These are phyloP conservation scores for Labeo rohita DNA, from an alignment of 2,113 vertebrate species.

Conservation along the genomic window DNA sequence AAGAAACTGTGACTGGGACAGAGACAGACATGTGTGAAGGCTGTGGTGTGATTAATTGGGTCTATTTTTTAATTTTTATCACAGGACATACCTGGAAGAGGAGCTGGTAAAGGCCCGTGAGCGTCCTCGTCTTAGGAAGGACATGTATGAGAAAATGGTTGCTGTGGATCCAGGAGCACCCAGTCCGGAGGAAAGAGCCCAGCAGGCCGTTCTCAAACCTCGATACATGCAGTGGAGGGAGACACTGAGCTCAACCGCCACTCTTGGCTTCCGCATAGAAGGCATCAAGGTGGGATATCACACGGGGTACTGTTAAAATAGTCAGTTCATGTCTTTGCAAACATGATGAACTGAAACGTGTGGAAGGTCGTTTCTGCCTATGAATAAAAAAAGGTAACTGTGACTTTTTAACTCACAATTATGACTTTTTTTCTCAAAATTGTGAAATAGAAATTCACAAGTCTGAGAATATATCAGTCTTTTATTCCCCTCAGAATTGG, in stretches of 20 bases:
- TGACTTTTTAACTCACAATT: no score
- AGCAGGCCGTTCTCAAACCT: conserved; percentile 84
- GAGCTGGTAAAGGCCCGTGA: conserved; percentile 86
- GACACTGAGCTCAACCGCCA: conserved; percentile 86
- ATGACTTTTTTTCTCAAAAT: no score
- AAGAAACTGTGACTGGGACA: no score
- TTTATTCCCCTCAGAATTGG: no score
- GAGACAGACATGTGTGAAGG: no score
- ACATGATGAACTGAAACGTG: no score
- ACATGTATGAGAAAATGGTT: conserved; percentile 94
- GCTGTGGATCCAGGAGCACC: conserved; percentile 86
- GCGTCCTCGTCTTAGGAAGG: conserved; percentile 80
- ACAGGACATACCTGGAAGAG: conserved; percentile 89
- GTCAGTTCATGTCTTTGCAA: no score
- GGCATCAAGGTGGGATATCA: conserved; percentile 84
- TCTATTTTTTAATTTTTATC: neutral
- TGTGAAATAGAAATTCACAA: no score
- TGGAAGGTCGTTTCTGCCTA: no score
- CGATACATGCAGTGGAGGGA: conserved; percentile 95
- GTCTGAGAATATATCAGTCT: no score
- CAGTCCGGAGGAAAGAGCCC: conserved; percentile 79
- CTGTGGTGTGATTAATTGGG: neutral
- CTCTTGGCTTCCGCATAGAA: conserved; percentile 88
- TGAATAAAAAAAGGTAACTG: no score
- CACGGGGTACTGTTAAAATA: no score